Base-by-base conservation (phyloP, 2,113 vertebrate species). In the Fregata magnificens region DNA sequence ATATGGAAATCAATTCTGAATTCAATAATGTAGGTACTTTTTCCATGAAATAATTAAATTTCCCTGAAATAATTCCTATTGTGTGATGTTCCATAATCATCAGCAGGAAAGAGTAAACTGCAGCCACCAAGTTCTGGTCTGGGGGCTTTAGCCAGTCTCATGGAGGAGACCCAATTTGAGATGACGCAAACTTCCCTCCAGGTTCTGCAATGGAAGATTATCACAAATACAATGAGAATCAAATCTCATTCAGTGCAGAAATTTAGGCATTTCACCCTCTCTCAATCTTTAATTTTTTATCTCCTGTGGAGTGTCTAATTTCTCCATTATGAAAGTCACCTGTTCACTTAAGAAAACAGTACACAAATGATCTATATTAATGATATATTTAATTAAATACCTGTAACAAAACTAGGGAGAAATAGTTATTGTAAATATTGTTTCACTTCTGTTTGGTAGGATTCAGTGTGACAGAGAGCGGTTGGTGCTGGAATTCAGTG, bases 111-210 rank as follows among this genome's bases (percentile, higher is more conserved):
- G 15, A 36, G 7, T 61, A 55, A 92, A 77, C n/a, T 42, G 25
- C 38, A 58, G 55, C 38, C 16, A 53, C 19, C 7, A 42, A 29
- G 10, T 63, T 63, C n/a, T 79, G 32, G 10, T 66, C 62, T 85
- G 11, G 16, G 13, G 22, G 11, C 44, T 5, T 67, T 42, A 42
- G 7, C 12, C 5, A 15, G 13, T 55, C 20, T 91, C n/a, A 59
- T 3, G 26, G 34, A 59, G 18, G 29, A 67, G 20, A 82, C 8
- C 1, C 13, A 36, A 17, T 58, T 7, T 47, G 31, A 4, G 5
- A 34, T 0, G 0, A 38, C 13, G 21, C 22, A 82, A 58, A 50
- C 9, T 53, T 70, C 36, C 15, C 7, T 52, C 21, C 2, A 1
- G 14, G 21, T 52, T 84, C 56, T 66, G 10, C 17, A 47, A 22